phyloP scores from a whole-genome alignment of 2,797 vertebrate species.

The Limnodromus scolopaceus region DNA sequence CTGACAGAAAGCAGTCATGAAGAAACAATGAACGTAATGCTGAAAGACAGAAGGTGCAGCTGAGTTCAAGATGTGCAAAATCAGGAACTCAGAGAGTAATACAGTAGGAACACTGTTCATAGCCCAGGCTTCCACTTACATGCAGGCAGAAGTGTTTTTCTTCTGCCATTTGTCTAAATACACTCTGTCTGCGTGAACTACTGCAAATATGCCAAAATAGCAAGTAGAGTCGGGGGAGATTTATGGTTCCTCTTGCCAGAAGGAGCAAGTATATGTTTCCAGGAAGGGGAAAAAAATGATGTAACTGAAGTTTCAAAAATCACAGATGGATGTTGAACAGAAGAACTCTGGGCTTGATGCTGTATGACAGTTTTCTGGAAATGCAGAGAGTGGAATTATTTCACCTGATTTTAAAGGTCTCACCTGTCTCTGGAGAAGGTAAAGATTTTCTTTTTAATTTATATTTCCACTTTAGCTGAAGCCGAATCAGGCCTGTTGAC shows the following conservation, averaged over 20 bases:
- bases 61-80: slow-evolving; percentile 4
- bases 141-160: neutral
- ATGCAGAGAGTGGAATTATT: neutral
- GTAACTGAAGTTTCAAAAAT: neutral
- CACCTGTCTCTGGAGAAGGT: neutral
- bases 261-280: slow-evolving; percentile 4
- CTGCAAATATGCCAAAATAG: neutral
- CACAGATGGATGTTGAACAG: neutral
- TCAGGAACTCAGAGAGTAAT: neutral
- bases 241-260: neutral
- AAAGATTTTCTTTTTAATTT: neutral
- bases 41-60: slow-evolving; percentile 14
- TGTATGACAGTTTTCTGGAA: neutral
- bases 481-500: neutral
- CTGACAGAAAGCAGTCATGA: neutral
- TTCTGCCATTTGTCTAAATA: neutral
- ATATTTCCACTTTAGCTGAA: neutral
- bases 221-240: neutral
- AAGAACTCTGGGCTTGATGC: neutral
- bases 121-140: neutral
- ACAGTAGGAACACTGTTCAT: neutral
- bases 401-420: neutral
- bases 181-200: neutral
- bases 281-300: neutral
- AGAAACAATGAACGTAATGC: neutral